Percentiles rank a stretch among this genome's conserved stretches.
Evolutionary conservation across 2,888 invertebrate genomes (phyloP).

Genomic region (Opisthograptis luteolata): DNA sequence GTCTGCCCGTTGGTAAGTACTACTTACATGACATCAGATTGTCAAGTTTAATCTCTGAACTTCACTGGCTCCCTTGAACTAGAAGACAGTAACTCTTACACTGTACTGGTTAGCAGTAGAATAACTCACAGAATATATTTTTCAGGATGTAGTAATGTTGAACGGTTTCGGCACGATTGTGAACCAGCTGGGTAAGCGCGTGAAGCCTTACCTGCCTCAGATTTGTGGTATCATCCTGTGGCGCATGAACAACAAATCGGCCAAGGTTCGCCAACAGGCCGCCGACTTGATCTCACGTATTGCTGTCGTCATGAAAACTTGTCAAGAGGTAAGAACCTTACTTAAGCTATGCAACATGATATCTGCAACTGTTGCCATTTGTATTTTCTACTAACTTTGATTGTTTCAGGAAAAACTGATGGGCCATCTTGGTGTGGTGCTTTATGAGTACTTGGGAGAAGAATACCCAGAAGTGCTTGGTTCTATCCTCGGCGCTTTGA

Average conservation of each 20-base stretch:
- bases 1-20: too few relatives aligned
- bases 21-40: too few relatives aligned
- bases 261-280: conserved; percentile 99
- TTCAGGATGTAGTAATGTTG: conserved; percentile 98
- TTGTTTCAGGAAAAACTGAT: conserved; percentile 95
- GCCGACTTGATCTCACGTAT: conserved; percentile 99
- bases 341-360: neutral
- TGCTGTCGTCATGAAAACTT: conserved; percentile 99
- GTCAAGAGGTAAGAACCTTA: conserved; percentile 90
- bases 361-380: neutral
- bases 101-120: too few relatives aligned
- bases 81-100: too few relatives aligned
- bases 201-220: conserved; percentile 99
- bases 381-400: neutral
- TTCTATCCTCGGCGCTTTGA: conserved; percentile 98
- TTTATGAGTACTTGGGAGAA: conserved; percentile 99
- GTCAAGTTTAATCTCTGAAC: too few relatives aligned
- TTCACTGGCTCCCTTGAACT: too few relatives aligned
- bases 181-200: conserved; percentile 97
- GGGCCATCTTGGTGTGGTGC: conserved; percentile 99
- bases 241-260: conserved; percentile 99
- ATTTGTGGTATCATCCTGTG: conserved; percentile 99
- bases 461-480: conserved; percentile 99
- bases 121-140: conserved; percentile 23
- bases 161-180: conserved; percentile 99